phyloP scores from a whole-genome alignment of 2,888 invertebrate genomes.

The Drosophila nr. medialis region DNA sequence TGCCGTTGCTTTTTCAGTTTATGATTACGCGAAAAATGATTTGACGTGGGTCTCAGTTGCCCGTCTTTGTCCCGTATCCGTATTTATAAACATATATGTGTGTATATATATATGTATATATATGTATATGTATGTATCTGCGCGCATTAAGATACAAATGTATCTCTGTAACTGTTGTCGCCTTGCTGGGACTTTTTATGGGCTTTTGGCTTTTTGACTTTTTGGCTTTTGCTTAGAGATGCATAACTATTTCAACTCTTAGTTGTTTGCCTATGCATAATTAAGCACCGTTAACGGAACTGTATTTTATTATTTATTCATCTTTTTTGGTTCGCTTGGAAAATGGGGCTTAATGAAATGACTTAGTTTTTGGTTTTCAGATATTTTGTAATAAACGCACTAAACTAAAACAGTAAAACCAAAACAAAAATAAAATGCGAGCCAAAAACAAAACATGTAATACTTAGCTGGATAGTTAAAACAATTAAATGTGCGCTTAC shows the following conservation, averaged over 20 bases:
- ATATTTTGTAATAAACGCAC: slow-evolving; percentile 41
- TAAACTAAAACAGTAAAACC: slow-evolving; percentile 23
- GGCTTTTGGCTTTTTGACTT: slow-evolving; percentile 14
- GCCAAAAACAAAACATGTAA: slow-evolving; percentile 35
- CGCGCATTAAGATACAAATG: slow-evolving; percentile 1
- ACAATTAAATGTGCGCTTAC: slow-evolving; percentile 69
- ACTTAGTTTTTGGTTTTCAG: slow-evolving; percentile 41
- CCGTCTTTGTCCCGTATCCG: slow-evolving; percentile 20
- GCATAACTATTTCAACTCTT: slow-evolving; percentile 54
- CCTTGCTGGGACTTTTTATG: slow-evolving; percentile 37
- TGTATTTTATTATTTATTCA: slow-evolving; percentile 52
- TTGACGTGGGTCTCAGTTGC: slow-evolving; percentile 42
- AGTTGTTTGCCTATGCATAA: slow-evolving; percentile 61
- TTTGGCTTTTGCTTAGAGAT: slow-evolving; percentile 11
- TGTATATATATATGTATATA: neutral
- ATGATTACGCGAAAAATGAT: slow-evolving; percentile 74
- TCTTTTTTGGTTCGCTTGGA: slow-evolving; percentile 28
- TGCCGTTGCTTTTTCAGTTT: slow-evolving; percentile 34
- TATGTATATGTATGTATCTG: neutral
- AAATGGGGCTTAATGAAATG: slow-evolving; percentile 58
- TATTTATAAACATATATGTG: slow-evolving; percentile 8
- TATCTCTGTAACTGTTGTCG: slow-evolving; percentile 36
- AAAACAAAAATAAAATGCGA: neutral
- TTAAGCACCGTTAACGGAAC: slow-evolving; percentile 79
- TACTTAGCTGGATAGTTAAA: slow-evolving; percentile 60